Percentiles rank a stretch among this genome's conserved stretches.
Evolutionary conservation across 2,113 vertebrate species (phyloP).

Genomic region (Chroicocephalus ridibundus): DNA sequence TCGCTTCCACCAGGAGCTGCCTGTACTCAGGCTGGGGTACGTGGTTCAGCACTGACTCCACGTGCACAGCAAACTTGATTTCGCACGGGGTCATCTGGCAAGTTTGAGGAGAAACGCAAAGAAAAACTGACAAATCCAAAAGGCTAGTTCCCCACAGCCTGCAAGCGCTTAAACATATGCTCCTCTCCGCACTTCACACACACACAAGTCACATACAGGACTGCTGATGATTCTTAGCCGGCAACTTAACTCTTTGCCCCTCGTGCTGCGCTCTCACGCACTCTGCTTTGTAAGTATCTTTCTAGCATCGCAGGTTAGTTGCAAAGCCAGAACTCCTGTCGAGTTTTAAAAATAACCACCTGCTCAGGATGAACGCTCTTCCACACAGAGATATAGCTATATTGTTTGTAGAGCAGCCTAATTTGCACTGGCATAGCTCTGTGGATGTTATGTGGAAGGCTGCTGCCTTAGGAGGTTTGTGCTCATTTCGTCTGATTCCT

Average conservation of each 20-base stretch:
- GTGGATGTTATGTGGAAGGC: neutral
- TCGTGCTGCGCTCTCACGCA: rapidly evolving
- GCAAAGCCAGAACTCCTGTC: neutral
- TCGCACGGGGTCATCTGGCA: conserved; percentile 92
- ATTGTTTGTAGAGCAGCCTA: neutral
- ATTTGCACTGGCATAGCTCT: neutral
- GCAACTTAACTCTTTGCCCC: neutral
- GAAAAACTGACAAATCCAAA: neutral
- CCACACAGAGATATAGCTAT: neutral
- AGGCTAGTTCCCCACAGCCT: neutral
- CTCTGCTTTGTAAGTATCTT: neutral
- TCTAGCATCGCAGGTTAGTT: neutral
- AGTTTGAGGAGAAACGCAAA: neutral
- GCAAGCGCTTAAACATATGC: neutral
- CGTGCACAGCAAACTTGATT: conserved; percentile 97
- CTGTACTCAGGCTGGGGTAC: conserved; percentile 95
- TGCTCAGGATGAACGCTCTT: neutral
- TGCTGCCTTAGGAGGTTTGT: neutral
- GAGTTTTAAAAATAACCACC: neutral
- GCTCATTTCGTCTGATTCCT: neutral
- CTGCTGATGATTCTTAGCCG: neutral
- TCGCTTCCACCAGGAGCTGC: conserved; percentile 93
- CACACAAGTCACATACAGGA: neutral
- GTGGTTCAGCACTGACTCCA: conserved; percentile 95
- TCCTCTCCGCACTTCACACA: neutral